phyloP scores from a whole-genome alignment of 2,888 invertebrate species.

The Cephus pulcher region DNA sequence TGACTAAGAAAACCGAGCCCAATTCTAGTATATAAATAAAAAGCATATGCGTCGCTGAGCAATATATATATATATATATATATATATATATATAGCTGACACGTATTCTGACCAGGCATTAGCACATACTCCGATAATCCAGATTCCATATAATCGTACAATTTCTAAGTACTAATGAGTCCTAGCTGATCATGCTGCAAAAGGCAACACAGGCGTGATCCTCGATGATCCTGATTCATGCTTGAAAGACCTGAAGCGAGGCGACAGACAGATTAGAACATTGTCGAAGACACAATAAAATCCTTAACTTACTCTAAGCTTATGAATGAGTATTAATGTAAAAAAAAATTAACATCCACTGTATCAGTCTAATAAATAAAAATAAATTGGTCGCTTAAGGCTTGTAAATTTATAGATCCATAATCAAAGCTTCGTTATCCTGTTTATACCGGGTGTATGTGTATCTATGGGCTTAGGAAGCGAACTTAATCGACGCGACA shows the following conservation, averaged over 20 bases:
- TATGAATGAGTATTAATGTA: neutral
- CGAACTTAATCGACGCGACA: neutral
- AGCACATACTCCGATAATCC: neutral
- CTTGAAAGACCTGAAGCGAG: neutral
- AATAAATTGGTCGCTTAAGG: neutral
- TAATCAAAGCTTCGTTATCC: neutral
- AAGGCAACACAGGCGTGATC: neutral
- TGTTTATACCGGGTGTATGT: neutral
- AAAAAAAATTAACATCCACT: neutral
- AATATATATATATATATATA: neutral
- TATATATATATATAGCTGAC: neutral
- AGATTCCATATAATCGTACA: neutral
- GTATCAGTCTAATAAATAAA: neutral
- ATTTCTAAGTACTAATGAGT: neutral
- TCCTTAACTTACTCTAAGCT: neutral
- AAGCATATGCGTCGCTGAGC: neutral
- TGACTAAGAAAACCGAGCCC: neutral
- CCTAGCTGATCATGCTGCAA: neutral
- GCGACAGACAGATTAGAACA: neutral
- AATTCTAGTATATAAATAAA: neutral
- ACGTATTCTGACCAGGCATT: neutral
- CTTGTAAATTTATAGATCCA: neutral
- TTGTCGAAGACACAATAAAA: neutral
- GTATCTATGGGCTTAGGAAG: neutral
- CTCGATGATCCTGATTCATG: neutral